Conservation (phyloP, 1,140 invertebrate genomes). For the Drosophila athabasca region DNA sequence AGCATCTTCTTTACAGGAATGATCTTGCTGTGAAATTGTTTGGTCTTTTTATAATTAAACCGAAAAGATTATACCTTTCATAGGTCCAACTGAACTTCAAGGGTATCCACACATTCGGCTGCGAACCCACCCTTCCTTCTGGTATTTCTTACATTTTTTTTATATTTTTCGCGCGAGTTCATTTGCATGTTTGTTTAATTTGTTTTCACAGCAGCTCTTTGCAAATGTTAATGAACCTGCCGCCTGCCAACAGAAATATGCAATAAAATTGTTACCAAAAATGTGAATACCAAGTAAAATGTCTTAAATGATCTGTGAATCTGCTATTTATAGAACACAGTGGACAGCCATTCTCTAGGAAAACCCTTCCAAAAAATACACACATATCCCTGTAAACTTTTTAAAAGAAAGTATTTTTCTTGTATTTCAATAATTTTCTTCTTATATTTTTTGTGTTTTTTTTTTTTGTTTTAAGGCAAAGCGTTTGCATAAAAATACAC, state of each 20-base stretch:
- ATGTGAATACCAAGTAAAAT: slow-evolving; percentile 18
- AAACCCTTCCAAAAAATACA: not conserved
- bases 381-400: slow-evolving; percentile 31
- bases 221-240: slow-evolving; percentile 73
- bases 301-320: slow-evolving; percentile 31
- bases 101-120: too few relatives aligned
- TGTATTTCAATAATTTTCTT: slow-evolving; percentile 56
- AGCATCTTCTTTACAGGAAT: too few relatives aligned
- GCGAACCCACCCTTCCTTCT: too few relatives aligned
- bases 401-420: slow-evolving; percentile 46
- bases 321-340: slow-evolving; percentile 23
- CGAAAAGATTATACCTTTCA: too few relatives aligned
- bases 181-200: slow-evolving; percentile 73
- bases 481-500: slow-evolving; percentile 83
- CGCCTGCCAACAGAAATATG: slow-evolving; percentile 38
- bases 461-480: slow-evolving; percentile 70
- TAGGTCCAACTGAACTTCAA: too few relatives aligned
- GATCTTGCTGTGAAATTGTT: too few relatives aligned
- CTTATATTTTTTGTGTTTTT: slow-evolving; percentile 29
- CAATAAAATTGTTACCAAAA: slow-evolving; percentile 53
- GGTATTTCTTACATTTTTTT: slow-evolving; percentile 6
- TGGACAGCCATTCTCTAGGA: slow-evolving; percentile 1
- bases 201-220: slow-evolving; percentile 64
- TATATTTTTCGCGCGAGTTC: slow-evolving; percentile 49
- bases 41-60: too few relatives aligned